A percentile compares a stretch with the other conserved stretches of the same genome.
phyloP scores from a whole-genome alignment of 2,888 invertebrate species.

The Polydrusus pterygomalis region DNA sequence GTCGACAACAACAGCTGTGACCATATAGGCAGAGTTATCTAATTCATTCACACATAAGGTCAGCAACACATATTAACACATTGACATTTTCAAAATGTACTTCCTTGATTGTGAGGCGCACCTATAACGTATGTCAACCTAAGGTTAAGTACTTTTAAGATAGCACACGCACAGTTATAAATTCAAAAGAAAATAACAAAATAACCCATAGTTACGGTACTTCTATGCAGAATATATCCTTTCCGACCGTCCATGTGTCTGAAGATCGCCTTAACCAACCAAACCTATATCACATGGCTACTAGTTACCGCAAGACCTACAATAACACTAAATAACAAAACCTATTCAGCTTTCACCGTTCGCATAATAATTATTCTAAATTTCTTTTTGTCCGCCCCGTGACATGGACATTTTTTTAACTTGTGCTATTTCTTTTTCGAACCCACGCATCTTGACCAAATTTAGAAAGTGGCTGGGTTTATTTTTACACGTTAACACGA shows the following conservation, averaged over 20 bases:
- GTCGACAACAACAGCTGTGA: too few relatives aligned
- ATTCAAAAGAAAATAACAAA: too few relatives aligned
- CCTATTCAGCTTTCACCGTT: not conserved
- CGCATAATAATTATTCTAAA: not conserved
- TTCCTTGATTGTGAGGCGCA: too few relatives aligned
- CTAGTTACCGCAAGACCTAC: slow-evolving; percentile 2
- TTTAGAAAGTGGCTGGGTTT: slow-evolving; percentile 31
- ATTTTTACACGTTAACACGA: not conserved
- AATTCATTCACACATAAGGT: too few relatives aligned
- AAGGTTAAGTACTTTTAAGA: too few relatives aligned
- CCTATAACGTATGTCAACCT: too few relatives aligned
- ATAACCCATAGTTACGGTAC: too few relatives aligned
- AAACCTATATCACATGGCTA: not conserved
- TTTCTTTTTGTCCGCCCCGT: slow-evolving; percentile 4
- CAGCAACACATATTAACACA: too few relatives aligned
- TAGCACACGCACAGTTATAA: too few relatives aligned
- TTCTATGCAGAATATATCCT: not conserved
- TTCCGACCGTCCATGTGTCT: not conserved
- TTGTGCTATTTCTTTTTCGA: slow-evolving; percentile 40
- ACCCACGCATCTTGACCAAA: slow-evolving; percentile 40
- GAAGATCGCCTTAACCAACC: not conserved
- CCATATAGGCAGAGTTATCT: too few relatives aligned
- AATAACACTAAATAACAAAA: not conserved
- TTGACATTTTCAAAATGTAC: too few relatives aligned
- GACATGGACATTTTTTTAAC: slow-evolving; percentile 46